Evolutionary conservation across 2,113 vertebrate genomes (phyloP).

Genomic region (Corynorhinus townsendii): DNA sequence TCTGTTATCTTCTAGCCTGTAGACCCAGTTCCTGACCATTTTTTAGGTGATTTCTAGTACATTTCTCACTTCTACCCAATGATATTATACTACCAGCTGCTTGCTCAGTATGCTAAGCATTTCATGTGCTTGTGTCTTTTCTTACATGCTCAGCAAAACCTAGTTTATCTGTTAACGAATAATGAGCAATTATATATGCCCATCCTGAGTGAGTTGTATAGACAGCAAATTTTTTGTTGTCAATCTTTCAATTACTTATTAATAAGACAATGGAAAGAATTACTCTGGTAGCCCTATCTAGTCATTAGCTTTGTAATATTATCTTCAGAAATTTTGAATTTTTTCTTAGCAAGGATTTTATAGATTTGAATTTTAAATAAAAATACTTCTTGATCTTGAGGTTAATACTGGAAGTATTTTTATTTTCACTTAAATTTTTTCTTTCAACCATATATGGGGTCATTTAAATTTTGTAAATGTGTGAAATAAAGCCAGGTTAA

Average conservation of each 20-base stretch:
- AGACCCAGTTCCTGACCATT: neutral
- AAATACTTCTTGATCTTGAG: neutral
- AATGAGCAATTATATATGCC: neutral
- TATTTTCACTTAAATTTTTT: neutral
- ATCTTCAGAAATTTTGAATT: neutral
- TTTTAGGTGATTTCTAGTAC: neutral
- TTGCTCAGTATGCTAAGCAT: neutral
- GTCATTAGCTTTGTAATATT: neutral
- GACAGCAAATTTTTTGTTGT: neutral
- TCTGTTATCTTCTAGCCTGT: neutral
- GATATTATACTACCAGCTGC: neutral
- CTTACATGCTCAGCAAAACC: neutral
- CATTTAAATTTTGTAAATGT: neutral
- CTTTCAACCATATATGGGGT: neutral
- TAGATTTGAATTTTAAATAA: conserved; percentile 25
- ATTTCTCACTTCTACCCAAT: neutral
- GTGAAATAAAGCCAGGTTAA: neutral
- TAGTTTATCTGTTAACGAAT: neutral
- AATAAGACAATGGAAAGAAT: neutral
- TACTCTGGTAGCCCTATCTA: neutral
- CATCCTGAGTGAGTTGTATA: neutral
- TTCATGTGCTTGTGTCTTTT: neutral
- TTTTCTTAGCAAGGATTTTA: neutral
- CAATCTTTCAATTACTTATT: neutral
- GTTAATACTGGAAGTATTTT: neutral